Evolutionary conservation across 1,140 invertebrate genomes (phyloP).

Genomic region (Yoshiicerus persimilis): DNA sequence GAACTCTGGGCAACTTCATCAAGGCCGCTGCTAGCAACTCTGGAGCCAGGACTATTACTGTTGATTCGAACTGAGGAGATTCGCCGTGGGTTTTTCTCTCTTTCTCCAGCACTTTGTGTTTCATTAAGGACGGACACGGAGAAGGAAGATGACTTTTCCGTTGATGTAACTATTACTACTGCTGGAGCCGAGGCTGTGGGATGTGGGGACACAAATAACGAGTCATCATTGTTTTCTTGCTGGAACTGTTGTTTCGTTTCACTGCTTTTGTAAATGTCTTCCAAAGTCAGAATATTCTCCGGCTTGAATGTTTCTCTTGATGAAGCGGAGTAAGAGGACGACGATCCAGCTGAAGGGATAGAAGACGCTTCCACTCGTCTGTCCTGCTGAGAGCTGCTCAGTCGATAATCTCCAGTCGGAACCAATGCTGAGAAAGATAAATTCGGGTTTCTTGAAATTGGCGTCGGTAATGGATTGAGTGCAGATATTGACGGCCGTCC

Average conservation of each 20-base stretch:
- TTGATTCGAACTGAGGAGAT: not conserved
- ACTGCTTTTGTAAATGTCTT: conserved; percentile 45
- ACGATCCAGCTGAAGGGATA: not conserved
- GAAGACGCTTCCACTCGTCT: not conserved
- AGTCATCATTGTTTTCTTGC: not conserved
- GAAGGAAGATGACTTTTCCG: conserved; percentile 29
- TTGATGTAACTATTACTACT: not conserved
- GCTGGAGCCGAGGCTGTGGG: not conserved
- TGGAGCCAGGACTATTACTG: not conserved
- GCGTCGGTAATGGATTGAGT: conserved; percentile 16
- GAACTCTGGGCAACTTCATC: not conserved
- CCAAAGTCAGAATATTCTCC: conserved; percentile 29
- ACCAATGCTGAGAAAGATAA: not conserved
- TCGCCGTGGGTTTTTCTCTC: not conserved
- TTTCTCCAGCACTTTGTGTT: not conserved
- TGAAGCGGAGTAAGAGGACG: not conserved
- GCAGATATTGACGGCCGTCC: conserved; percentile 33
- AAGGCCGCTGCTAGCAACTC: not conserved
- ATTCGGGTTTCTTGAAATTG: not conserved
- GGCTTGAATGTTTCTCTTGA: not conserved
- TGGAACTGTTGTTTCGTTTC: conserved; percentile 38
- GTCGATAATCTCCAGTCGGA: not conserved
- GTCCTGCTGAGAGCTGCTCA: not conserved
- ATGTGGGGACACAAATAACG: not conserved
- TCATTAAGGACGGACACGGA: conserved; percentile 34